These are phyloP conservation scores for Catocala nupta DNA, from an alignment of 2,888 invertebrate genomes.

Conservation along the genomic window DNA sequence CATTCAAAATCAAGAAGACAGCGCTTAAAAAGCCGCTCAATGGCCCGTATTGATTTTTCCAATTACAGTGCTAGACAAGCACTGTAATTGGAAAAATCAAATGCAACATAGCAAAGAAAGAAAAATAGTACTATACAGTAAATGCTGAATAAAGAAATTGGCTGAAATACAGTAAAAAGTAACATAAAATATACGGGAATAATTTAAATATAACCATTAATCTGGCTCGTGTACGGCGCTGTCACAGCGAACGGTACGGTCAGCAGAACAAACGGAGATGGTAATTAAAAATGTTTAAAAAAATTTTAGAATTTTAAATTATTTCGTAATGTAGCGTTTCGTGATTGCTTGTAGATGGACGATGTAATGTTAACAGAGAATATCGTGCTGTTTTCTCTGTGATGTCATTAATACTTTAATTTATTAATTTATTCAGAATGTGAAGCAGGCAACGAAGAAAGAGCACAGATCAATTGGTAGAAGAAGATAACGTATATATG, in stretches of 20 bases:
- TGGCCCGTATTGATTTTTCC: background rate
- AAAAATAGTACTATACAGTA: constrained; percentile 34
- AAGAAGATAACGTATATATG: too few species aligned
- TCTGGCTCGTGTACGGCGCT: constrained; percentile 76
- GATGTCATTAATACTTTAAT: too few species aligned
- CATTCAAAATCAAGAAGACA: too few species aligned
- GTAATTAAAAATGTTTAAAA: constrained; percentile 41
- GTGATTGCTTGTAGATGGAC: too few species aligned
- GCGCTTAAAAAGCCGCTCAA: too few species aligned
- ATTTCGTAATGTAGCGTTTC: too few species aligned
- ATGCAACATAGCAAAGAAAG: constrained; percentile 17
- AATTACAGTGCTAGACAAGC: too few species aligned
- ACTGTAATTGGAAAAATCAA: constrained; percentile 31
- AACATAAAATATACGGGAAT: constrained; percentile 74
- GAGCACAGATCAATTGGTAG: too few species aligned
- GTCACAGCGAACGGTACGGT: constrained; percentile 69
- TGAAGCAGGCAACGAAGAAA: too few species aligned
- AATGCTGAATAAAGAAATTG: constrained; percentile 60
- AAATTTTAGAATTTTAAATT: constrained; percentile 5
- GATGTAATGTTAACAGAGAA: too few species aligned
- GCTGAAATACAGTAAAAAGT: constrained; percentile 65
- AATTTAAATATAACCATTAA: constrained; percentile 86
- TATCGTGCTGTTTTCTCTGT: too few species aligned
- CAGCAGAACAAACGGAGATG: constrained; percentile 55
- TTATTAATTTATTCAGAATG: too few species aligned